Conservation (phyloP, 23 tunicate species). For the Corella eumyota region DNA sequence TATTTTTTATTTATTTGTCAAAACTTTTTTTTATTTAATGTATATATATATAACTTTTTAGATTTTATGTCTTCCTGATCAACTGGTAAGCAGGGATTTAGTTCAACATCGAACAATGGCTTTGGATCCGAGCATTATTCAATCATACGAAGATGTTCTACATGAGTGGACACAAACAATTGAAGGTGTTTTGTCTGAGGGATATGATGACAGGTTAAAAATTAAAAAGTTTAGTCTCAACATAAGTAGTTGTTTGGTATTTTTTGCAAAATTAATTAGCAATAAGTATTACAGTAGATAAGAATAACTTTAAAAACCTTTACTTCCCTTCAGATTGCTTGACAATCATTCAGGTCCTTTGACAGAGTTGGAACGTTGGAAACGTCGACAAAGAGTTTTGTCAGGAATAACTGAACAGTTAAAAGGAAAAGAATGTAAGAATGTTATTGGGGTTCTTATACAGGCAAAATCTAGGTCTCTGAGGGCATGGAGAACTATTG, state of each 20-base stretch:
- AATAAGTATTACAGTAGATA: neutral
- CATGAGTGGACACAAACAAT: conserved; percentile 92
- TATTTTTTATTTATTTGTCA: too few relatives aligned
- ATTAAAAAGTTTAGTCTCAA: neutral
- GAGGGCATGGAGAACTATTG: conserved; percentile 63
- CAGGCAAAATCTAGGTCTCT: conserved; percentile 59
- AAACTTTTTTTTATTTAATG: too few relatives aligned
- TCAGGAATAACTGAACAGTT: conserved; percentile 74
- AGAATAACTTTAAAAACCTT: too few relatives aligned
- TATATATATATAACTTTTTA: too few relatives aligned
- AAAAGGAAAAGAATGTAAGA: conserved; percentile 82
- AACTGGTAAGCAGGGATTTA: conserved; percentile 64
- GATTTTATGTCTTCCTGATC: conserved; percentile 69
- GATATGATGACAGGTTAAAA: conserved; percentile 63
- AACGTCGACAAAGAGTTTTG: conserved; percentile 59
- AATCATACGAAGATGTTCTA: conserved; percentile 62
- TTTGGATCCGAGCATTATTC: conserved; percentile 44
- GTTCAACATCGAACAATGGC: conserved; percentile 66
- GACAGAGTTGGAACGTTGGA: conserved; percentile 82
- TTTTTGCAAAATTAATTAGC: neutral
- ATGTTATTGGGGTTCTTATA: conserved; percentile 71
- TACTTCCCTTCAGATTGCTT: conserved; percentile 22
- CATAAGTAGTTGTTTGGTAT: neutral
- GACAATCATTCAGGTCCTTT: conserved; percentile 85
- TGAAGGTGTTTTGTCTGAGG: conserved; percentile 79